Evolutionary conservation across 2,113 vertebrate genomes (phyloP).

Genomic region (Sprattus sprattus): DNA sequence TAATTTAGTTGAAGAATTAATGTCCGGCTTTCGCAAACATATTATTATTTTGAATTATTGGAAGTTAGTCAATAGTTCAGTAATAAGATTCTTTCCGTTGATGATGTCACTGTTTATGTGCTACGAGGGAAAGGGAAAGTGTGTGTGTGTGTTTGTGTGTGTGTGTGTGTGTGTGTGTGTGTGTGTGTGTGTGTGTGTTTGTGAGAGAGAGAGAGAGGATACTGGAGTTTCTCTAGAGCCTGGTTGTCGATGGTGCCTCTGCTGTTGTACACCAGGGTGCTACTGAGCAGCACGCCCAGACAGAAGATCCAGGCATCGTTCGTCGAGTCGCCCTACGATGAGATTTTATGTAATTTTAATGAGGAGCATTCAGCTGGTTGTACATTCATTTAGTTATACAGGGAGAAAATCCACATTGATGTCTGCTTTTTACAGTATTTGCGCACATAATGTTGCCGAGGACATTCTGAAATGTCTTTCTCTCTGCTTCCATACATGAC

Average conservation of each 20-base stretch:
- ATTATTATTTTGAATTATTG: no score
- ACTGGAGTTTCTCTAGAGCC: conserved; percentile 2
- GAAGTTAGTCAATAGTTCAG: no score
- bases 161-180: not conserved
- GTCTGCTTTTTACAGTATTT: no score
- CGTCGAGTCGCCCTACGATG: not conserved
- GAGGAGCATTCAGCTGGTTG: not conserved
- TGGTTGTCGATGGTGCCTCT: conserved; percentile 17
- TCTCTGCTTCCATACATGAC: no score
- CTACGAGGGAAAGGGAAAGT: not conserved
- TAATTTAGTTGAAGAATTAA: no score
- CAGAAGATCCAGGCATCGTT: conserved; percentile 8
- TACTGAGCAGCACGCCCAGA: not conserved
- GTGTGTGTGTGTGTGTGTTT: conserved; percentile 3
- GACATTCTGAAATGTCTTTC: no score
- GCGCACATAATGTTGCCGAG: no score
- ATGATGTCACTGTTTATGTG: no score
- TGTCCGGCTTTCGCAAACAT: no score
- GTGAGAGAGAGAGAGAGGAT: not conserved
- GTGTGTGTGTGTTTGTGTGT: not conserved
- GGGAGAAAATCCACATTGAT: no score
- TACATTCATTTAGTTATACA: no score
- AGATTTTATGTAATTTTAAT: not conserved
- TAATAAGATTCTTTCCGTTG: no score
- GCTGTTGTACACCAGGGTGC: conserved; percentile 12